These are phyloP conservation scores for Iguana delicatissima DNA, from an alignment of 2,797 vertebrate species.

Conservation along the genomic window DNA sequence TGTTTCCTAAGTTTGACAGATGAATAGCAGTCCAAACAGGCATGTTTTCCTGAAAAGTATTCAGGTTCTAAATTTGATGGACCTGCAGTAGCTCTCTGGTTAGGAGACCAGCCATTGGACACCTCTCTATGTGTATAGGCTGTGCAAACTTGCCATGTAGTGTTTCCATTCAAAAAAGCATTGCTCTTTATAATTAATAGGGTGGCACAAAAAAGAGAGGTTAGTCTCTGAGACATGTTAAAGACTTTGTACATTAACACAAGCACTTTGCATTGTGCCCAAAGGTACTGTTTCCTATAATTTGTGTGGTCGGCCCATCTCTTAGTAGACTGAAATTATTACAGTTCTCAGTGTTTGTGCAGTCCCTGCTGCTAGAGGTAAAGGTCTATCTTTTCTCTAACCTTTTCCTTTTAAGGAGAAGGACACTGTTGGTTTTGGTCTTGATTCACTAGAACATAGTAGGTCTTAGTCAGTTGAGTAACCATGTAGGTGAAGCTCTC, in stretches of 20 bases:
- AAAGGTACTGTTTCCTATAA: not conserved
- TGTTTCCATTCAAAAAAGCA: not conserved
- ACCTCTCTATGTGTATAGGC: not conserved
- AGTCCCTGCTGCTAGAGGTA: not conserved
- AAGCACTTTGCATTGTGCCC: not conserved
- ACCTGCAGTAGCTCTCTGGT: not conserved
- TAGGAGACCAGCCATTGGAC: not conserved
- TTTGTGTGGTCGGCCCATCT: not conserved
- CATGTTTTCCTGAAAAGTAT: not conserved
- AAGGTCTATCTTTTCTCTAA: not conserved
- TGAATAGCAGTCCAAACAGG: not conserved
- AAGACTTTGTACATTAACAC: not conserved
- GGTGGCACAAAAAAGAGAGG: not conserved
- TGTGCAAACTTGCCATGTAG: not conserved
- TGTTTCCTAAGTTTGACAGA: not conserved
- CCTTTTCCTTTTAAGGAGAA: not conserved
- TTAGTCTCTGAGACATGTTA: not conserved
- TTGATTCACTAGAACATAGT: not conserved
- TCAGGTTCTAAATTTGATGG: not conserved
- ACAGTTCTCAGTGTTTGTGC: not conserved
- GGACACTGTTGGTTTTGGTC: not conserved
- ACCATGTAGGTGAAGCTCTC: slow-evolving; percentile 1
- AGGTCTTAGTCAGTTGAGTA: not conserved
- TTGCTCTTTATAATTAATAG: not conserved
- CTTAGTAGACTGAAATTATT: not conserved